Percentiles rank a stretch among this genome's conserved stretches.
phyloP scores from a whole-genome alignment of 92 coral and sea anemone species.

The Pocillopora grandis region DNA sequence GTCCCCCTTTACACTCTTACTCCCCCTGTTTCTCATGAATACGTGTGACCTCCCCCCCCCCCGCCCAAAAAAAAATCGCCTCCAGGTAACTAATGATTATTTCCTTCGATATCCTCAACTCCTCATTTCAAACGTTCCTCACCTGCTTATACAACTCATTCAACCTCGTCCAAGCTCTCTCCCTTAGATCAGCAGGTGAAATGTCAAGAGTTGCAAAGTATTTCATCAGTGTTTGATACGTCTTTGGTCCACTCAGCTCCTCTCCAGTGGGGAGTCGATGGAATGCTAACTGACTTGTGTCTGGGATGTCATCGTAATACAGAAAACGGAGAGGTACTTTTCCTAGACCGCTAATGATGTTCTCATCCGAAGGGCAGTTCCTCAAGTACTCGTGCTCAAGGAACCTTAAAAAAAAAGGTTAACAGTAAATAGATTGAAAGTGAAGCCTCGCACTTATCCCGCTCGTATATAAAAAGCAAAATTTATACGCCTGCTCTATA shows the following conservation, averaged over 20 bases:
- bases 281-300: constrained; percentile 19
- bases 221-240: constrained; percentile 39
- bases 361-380: constrained; percentile 43
- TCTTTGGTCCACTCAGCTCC: constrained; percentile 31
- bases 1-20: too few species aligned
- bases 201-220: constrained; percentile 52
- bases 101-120: too few species aligned
- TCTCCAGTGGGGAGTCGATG: constrained; percentile 45
- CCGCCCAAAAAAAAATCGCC: neutral
- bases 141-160: constrained; percentile 55
- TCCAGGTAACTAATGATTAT: too few species aligned
- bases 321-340: constrained; percentile 44
- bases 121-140: neutral
- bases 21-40: too few species aligned
- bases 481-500: too few species aligned
- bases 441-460: neutral
- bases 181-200: constrained; percentile 41
- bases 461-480: too few species aligned
- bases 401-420: constrained; percentile 19
- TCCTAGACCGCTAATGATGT: constrained; percentile 58
- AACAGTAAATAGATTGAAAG: neutral
- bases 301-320: constrained; percentile 28
- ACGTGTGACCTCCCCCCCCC: neutral
- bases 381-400: constrained; percentile 53
- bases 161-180: constrained; percentile 38